phyloP scores from a whole-genome alignment of 2,888 invertebrate species.

The Pogonocherus hispidulus region DNA sequence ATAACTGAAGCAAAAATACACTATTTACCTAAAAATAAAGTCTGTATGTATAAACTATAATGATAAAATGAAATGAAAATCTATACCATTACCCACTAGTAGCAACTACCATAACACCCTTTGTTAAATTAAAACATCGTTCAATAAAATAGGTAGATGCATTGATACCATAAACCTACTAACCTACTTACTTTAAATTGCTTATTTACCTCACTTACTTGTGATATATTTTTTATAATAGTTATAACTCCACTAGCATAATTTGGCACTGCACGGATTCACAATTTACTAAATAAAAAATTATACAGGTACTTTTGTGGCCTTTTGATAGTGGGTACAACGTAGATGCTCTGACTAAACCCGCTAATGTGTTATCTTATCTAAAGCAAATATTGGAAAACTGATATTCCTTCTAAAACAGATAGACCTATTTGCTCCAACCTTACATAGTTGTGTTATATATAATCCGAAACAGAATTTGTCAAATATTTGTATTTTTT shows the following conservation, averaged over 20 bases:
- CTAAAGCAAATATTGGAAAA: slow-evolving; percentile 41
- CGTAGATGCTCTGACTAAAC: background rate
- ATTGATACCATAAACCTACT: background rate
- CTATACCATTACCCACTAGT: too few species aligned
- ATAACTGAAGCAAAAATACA: background rate
- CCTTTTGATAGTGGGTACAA: background rate
- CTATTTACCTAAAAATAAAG: too few species aligned
- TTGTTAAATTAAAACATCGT: too few species aligned
- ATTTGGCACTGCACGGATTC: too few species aligned
- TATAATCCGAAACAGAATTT: background rate
- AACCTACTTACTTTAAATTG: background rate
- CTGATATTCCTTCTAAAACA: slow-evolving; percentile 33
- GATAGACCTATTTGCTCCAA: slow-evolving; percentile 19
- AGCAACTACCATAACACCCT: too few species aligned
- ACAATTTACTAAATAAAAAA: background rate
- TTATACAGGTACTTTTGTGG: too few species aligned
- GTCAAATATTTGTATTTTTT: slow-evolving; percentile 12
- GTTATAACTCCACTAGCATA: background rate
- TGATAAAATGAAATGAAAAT: too few species aligned
- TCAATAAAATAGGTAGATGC: too few species aligned
- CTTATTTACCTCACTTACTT: background rate
- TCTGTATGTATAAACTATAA: too few species aligned
- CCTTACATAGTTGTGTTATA: background rate
- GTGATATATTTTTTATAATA: background rate
- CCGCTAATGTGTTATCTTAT: slow-evolving; percentile 39